Percentiles rank a stretch among this genome's conserved stretches.
Evolutionary conservation across 2,888 invertebrate species (phyloP).

Genomic region (Andrena praecox): DNA sequence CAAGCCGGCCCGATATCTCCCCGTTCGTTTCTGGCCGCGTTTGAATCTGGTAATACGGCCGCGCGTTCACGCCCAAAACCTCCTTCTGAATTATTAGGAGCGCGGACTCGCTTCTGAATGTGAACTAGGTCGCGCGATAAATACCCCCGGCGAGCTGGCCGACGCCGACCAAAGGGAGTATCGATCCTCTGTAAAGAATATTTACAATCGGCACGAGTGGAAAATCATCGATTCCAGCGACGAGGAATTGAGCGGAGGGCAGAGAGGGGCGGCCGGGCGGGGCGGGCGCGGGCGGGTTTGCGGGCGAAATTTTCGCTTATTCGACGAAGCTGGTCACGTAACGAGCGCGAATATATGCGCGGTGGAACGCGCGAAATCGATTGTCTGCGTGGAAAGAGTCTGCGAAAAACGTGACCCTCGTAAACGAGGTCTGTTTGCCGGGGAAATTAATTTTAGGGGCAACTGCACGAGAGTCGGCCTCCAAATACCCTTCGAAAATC

Average conservation of each 20-base stretch:
- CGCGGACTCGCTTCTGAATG: conserved; percentile 6
- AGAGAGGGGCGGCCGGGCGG: neutral
- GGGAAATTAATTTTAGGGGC: conserved; percentile 49
- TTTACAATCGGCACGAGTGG: conserved; percentile 3
- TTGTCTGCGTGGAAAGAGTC: conserved; percentile 47
- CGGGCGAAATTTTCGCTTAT: conserved; percentile 60
- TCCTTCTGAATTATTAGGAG: conserved; percentile 57
- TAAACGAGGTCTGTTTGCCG: conserved; percentile 59
- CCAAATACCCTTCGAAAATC: conserved; percentile 48
- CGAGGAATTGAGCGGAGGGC: neutral
- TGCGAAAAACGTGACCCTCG: conserved; percentile 55
- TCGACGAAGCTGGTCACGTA: conserved; percentile 64
- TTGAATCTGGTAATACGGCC: conserved; percentile 32
- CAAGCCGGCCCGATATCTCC: conserved; percentile 69
- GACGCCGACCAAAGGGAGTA: neutral
- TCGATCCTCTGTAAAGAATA: neutral
- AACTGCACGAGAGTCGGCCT: neutral
- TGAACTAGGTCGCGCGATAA: conserved; percentile 12
- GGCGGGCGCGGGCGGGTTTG: neutral
- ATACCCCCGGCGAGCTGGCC: neutral
- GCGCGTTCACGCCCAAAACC: conserved; percentile 38
- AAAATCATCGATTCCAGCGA: conserved; percentile 7
- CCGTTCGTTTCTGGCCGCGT: conserved; percentile 41
- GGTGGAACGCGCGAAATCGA: conserved; percentile 41
- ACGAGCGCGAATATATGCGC: conserved; percentile 48